Percentiles rank a stretch among this genome's conserved stretches.
phyloP scores from a whole-genome alignment of 2,888 invertebrate genomes.

The Schizotus pectinicornis region DNA sequence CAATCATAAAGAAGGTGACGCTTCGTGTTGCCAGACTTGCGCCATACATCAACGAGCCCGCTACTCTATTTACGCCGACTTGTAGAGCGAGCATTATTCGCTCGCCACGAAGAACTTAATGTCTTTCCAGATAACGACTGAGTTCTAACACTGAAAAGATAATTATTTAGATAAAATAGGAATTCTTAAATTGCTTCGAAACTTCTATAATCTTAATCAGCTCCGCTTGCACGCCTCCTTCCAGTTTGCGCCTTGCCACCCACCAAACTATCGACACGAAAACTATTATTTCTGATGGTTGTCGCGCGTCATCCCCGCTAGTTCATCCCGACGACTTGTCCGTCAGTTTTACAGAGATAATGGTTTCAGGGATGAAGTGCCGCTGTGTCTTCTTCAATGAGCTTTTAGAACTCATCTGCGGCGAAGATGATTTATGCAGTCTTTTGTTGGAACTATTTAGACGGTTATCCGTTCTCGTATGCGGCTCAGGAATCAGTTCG shows the following conservation, averaged over 20 bases:
- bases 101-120: not conserved
- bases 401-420: conserved; percentile 19
- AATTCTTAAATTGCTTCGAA: too few species aligned
- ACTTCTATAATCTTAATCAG: too few species aligned
- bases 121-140: not conserved
- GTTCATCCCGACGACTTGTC: too few species aligned
- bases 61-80: conserved; percentile 1
- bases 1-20: conserved; percentile 31
- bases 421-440: conserved; percentile 18
- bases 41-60: conserved; percentile 21
- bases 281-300: not conserved
- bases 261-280: not conserved
- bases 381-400: not conserved
- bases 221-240: too few species aligned
- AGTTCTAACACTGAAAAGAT: conserved; percentile 1
- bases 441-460: too few species aligned
- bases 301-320: too few species aligned
- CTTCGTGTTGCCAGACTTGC: conserved; percentile 15
- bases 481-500: too few species aligned
- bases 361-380: too few species aligned
- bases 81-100: conserved; percentile 1
- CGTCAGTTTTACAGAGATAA: too few species aligned
- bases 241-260: too few species aligned
- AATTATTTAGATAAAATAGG: not conserved
- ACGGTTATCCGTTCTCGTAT: too few species aligned